Conservation (phyloP, 2,888 invertebrate species). For the Nomada ferruginata region DNA sequence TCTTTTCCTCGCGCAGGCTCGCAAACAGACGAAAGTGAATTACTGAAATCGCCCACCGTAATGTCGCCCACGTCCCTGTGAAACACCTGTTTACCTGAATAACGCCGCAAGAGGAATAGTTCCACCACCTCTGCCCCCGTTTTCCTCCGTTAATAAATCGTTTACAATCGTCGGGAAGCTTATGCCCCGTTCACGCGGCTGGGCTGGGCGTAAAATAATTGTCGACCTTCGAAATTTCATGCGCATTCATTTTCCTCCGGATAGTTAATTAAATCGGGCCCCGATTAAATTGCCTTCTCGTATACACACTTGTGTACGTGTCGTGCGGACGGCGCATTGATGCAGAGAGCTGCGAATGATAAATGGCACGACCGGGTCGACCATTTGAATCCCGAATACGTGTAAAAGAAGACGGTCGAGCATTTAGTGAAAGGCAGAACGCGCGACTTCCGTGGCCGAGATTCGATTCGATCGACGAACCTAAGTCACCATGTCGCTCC, state of each 20-base stretch:
- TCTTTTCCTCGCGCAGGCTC: slow-evolving; percentile 11
- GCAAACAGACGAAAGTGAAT: slow-evolving; percentile 47
- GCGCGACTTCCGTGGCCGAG: slow-evolving; percentile 75
- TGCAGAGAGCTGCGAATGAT: slow-evolving; percentile 52
- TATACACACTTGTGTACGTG: neutral
- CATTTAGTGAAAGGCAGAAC: slow-evolving; percentile 76
- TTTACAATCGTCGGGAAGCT: slow-evolving; percentile 18
- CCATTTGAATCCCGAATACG: slow-evolving; percentile 73
- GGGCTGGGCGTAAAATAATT: neutral
- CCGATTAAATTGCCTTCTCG: neutral
- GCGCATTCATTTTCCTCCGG: neutral
- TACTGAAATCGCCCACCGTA: slow-evolving; percentile 50
- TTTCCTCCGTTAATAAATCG: slow-evolving; percentile 23
- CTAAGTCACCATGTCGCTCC: slow-evolving; percentile 61
- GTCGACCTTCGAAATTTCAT: neutral
- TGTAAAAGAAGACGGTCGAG: slow-evolving; percentile 71
- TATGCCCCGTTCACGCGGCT: slow-evolving; percentile 1
- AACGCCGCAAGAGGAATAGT: slow-evolving; percentile 37
- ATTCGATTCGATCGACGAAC: slow-evolving; percentile 74
- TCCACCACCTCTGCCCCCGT: slow-evolving; percentile 34
- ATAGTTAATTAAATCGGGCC: neutral
- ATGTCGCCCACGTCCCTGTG: slow-evolving; percentile 45
- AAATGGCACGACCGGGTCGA: slow-evolving; percentile 71
- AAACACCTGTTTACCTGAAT: slow-evolving; percentile 55
- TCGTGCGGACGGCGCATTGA: slow-evolving; percentile 5